phyloP scores from a whole-genome alignment of 2,113 vertebrate genomes.

The Chlamydotis undulata region DNA sequence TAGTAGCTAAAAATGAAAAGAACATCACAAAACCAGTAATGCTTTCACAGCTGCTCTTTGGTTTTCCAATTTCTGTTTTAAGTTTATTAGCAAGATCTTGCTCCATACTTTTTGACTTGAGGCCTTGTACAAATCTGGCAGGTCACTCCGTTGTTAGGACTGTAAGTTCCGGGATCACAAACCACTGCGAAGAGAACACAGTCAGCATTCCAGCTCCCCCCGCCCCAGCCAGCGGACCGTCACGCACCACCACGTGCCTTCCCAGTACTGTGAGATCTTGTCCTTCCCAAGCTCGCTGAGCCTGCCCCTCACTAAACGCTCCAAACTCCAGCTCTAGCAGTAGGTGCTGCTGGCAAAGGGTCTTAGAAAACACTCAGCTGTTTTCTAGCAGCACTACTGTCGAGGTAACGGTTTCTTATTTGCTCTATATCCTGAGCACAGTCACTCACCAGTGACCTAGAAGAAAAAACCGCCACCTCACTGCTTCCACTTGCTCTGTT shows the following conservation, averaged over 20 bases:
- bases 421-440: background rate
- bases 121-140: constrained; percentile 61
- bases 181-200: constrained; percentile 71
- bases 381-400: background rate
- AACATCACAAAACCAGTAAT: background rate
- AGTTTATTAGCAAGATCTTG: constrained; percentile 67
- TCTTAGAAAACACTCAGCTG: background rate
- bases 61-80: background rate
- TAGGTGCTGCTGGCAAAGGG: background rate
- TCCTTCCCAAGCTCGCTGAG: background rate
- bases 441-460: background rate
- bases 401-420: background rate
- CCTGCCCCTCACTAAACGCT: background rate
- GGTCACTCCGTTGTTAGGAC: constrained; percentile 56
- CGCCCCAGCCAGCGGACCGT: fast-evolving
- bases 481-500: background rate
- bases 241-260: background rate
- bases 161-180: constrained; percentile 77
- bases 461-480: background rate
- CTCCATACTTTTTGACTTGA: constrained; percentile 51
- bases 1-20: background rate
- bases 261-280: fast-evolving
- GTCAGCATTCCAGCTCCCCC: background rate
- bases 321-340: fast-evolving
- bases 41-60: background rate